Evolutionary conservation across 2,888 invertebrate species (phyloP).

Genomic region (Netelia melanura): DNA sequence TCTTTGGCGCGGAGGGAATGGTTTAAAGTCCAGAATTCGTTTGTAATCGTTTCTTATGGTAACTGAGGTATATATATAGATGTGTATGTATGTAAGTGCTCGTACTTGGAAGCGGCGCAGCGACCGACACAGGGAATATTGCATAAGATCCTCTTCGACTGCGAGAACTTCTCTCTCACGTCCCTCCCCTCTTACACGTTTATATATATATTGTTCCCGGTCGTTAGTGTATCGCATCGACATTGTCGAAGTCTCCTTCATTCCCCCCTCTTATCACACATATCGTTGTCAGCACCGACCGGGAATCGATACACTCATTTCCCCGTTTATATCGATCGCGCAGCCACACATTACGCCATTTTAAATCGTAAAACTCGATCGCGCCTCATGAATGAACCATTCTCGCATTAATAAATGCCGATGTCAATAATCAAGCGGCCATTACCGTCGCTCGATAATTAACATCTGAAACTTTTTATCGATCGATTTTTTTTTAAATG

Average conservation of each 20-base stretch:
- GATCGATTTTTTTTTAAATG: neutral
- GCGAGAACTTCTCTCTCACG: neutral
- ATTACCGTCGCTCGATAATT: neutral
- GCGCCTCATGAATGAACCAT: slow-evolving; percentile 56
- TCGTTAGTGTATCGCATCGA: slow-evolving; percentile 74
- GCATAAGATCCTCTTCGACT: slow-evolving; percentile 75
- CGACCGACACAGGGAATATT: slow-evolving; percentile 62
- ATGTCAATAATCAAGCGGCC: neutral
- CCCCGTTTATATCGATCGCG: slow-evolving; percentile 49
- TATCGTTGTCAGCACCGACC: slow-evolving; percentile 15
- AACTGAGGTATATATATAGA: neutral
- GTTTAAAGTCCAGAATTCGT: slow-evolving; percentile 66
- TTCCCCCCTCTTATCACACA: neutral
- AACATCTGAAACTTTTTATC: neutral
- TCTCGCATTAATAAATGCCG: slow-evolving; percentile 16
- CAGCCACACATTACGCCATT: slow-evolving; percentile 37
- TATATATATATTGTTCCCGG: slow-evolving; percentile 51
- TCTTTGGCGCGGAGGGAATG: slow-evolving; percentile 32
- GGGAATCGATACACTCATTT: slow-evolving; percentile 63
- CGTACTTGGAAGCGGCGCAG: slow-evolving; percentile 67
- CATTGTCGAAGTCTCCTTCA: slow-evolving; percentile 68
- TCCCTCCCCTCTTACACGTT: neutral
- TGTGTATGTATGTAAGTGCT: slow-evolving; percentile 12
- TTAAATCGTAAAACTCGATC: neutral
- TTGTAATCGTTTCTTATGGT: slow-evolving; percentile 41